Evolutionary conservation across 2,888 invertebrate species (phyloP).

Genomic region (Crematogaster levior): DNA sequence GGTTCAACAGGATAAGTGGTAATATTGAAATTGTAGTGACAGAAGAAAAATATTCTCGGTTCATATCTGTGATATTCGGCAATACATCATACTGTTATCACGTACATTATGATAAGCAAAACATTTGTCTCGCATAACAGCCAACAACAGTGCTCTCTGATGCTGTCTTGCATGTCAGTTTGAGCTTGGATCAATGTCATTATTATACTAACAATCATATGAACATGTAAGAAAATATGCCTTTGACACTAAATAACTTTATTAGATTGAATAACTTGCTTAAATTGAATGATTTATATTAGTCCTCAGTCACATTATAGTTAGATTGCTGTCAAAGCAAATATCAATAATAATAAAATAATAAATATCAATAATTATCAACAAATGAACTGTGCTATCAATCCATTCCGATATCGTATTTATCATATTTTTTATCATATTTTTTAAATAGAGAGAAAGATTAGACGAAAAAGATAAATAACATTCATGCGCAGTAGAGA

Average conservation of each 20-base stretch:
- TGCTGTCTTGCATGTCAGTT: not conserved
- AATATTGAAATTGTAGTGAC: not conserved
- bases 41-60: not conserved
- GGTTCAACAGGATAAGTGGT: not conserved
- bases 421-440: no score
- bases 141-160: not conserved
- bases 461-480: not conserved
- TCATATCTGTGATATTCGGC: conserved; percentile 7
- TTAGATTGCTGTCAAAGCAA: not conserved
- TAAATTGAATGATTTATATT: not conserved
- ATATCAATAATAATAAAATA: no score
- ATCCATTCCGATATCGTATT: not conserved
- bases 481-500: not conserved
- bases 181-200: not conserved
- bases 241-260: not conserved
- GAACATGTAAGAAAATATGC: conserved; percentile 10
- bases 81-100: conserved; percentile 28
- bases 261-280: not conserved
- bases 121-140: not conserved
- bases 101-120: not conserved
- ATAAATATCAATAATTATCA: no score
- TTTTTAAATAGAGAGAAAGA: no score
- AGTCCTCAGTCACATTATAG: not conserved
- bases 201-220: not conserved
- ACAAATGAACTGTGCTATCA: not conserved